These are phyloP conservation scores for Petrolisthes cinctipes DNA, from an alignment of 2,888 invertebrate genomes.

Conservation along the genomic window DNA sequence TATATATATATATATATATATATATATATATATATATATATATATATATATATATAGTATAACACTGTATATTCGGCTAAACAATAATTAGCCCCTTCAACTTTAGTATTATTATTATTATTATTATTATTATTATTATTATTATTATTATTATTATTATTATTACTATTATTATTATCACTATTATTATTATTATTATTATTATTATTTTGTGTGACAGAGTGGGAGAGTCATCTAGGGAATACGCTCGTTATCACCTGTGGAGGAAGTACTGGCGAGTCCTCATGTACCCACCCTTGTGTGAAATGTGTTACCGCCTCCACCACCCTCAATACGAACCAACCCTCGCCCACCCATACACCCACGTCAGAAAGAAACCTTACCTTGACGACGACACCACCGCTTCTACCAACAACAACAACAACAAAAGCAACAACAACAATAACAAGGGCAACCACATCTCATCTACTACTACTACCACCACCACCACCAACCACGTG, in stretches of 20 bases:
- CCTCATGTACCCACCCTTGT: background rate
- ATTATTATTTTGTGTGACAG: background rate
- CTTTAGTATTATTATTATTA: too few relatives aligned
- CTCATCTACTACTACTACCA: background rate
- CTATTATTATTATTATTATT: too few relatives aligned
- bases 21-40: too few relatives aligned
- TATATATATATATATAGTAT: too few relatives aligned
- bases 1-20: too few relatives aligned
- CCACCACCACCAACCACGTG: conserved; percentile 5
- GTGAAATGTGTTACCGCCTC: background rate
- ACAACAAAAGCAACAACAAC: background rate
- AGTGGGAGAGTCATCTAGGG: conserved; percentile 13
- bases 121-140: too few relatives aligned
- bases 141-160: too few relatives aligned
- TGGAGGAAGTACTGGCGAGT: conserved; percentile 48
- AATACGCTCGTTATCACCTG: conserved; percentile 41
- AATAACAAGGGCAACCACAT: background rate
- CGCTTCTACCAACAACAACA: background rate
- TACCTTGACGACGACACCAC: background rate
- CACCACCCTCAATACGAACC: background rate
- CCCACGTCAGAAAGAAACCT: background rate
- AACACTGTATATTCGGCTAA: too few relatives aligned
- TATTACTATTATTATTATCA: too few relatives aligned
- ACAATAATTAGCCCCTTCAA: too few relatives aligned
- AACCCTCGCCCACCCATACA: background rate